Conservation (phyloP, 2,113 vertebrate genomes). For the Strix aluco region DNA sequence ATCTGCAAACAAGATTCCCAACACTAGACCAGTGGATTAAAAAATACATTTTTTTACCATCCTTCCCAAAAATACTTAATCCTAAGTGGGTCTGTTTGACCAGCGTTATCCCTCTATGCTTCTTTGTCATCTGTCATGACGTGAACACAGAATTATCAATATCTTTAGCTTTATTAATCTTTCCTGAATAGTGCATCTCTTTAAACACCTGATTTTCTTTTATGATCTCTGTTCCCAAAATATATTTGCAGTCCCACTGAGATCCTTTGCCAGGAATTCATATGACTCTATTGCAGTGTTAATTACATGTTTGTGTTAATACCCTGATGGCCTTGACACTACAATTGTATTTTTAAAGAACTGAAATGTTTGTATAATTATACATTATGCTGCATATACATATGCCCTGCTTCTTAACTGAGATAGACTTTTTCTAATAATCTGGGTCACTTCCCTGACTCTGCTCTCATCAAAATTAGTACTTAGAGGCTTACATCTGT, state of each 20-base stretch:
- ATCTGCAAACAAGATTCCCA: background rate
- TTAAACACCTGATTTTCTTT: background rate
- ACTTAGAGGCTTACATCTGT: background rate
- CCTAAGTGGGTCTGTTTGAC: background rate
- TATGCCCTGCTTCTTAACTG: background rate
- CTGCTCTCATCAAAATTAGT: background rate
- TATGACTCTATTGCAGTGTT: background rate
- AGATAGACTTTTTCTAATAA: background rate
- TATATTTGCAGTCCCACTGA: background rate
- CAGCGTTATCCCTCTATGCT: background rate
- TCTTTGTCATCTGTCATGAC: background rate
- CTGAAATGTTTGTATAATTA: background rate
- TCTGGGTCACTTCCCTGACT: background rate
- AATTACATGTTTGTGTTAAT: background rate
- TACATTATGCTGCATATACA: background rate
- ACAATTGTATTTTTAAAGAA: background rate
- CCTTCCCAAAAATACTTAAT: background rate
- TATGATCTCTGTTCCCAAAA: background rate
- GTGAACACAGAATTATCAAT: background rate
- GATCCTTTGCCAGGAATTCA: background rate
- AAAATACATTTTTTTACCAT: background rate
- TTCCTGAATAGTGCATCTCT: background rate
- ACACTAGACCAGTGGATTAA: background rate
- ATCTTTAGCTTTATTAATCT: background rate
- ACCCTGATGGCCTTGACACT: background rate